Conservation (phyloP, 2,797 vertebrate species). For the Atherinosoma microstoma region DNA sequence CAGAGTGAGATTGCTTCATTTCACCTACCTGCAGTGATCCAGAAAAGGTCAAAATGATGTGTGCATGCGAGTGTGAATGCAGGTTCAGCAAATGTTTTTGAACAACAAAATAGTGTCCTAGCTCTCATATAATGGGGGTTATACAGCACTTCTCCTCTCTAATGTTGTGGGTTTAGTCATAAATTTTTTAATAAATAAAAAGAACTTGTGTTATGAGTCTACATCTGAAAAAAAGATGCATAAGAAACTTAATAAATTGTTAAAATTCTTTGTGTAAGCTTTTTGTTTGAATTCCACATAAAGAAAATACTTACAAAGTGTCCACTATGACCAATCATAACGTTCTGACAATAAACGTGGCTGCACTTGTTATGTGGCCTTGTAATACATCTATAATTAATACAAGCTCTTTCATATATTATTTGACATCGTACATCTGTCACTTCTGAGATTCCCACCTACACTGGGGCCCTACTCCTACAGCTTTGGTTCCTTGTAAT, state of each 20-base stretch:
- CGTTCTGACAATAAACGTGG: no score
- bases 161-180: not conserved
- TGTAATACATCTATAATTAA: no score
- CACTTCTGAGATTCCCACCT: no score
- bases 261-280: not conserved
- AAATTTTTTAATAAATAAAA: not conserved
- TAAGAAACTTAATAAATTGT: not conserved
- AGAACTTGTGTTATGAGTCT: not conserved
- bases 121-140: not conserved
- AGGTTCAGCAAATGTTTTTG: slow-evolving; percentile 8
- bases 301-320: no score
- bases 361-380: no score
- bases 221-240: not conserved
- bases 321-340: no score
- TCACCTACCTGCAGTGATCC: slow-evolving; percentile 42
- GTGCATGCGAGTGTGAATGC: slow-evolving; percentile 6
- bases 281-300: not conserved
- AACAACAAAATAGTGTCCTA: not conserved
- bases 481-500: not conserved
- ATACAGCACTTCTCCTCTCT: not conserved
- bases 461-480: not conserved
- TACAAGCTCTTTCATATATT: no score
- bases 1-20: slow-evolving; percentile 66
- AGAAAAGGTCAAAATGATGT: slow-evolving; percentile 39
- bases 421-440: no score